phyloP scores from a whole-genome alignment of 2,797 vertebrate genomes.

The Amblyraja radiata region DNA sequence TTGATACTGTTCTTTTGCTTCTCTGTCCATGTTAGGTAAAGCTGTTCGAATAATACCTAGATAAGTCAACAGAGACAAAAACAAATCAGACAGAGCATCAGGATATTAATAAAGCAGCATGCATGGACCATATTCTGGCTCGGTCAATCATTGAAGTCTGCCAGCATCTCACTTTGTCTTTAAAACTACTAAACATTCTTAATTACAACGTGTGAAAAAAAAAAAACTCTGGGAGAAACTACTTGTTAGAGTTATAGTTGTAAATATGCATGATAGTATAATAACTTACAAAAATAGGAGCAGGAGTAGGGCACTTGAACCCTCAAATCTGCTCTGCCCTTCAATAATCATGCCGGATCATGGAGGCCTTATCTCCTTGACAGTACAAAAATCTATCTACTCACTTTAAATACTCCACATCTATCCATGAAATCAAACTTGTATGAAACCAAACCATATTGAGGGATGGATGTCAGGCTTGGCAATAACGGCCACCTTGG shows the following conservation, averaged over 20 bases:
- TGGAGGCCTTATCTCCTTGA: no score
- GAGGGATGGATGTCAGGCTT: neutral
- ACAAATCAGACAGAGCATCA: neutral
- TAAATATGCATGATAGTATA: neutral
- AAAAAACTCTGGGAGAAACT: neutral
- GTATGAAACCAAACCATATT: neutral
- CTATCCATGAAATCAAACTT: neutral
- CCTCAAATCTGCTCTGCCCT: no score
- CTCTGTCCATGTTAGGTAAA: conserved; percentile 68
- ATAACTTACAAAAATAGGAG: no score
- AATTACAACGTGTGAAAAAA: neutral
- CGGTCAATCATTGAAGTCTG: neutral
- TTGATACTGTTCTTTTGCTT: conserved; percentile 67
- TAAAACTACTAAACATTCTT: neutral
- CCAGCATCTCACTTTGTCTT: neutral
- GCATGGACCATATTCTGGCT: neutral
- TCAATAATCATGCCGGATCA: no score
- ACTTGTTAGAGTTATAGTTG: neutral
- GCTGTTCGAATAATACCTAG: conserved; percentile 70
- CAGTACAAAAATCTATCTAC: no score
- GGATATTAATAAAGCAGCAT: neutral
- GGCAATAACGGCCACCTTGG: neutral
- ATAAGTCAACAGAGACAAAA: conserved; percentile 43
- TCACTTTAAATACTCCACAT: no score
- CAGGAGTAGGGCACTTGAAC: no score